These are phyloP conservation scores for Sipunculus nudus DNA, from an alignment of 2,888 invertebrate genomes.

Conservation along the genomic window DNA sequence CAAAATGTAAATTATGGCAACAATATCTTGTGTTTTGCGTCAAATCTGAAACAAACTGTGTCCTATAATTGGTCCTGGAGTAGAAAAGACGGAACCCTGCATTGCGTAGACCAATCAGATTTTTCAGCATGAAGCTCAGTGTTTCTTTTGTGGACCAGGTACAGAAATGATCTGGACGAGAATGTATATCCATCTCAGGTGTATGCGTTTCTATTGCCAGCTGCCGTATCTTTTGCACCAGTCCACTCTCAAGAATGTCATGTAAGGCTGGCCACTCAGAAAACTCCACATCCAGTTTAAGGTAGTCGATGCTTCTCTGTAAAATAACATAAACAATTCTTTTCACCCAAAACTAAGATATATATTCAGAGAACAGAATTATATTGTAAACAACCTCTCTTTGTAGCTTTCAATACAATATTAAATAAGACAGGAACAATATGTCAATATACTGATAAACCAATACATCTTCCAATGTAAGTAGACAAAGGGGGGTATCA, in stretches of 20 bases:
- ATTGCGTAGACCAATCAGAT: slow-evolving; percentile 24
- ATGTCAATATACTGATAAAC: too few species aligned
- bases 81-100: slow-evolving; percentile 36
- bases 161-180: slow-evolving; percentile 29
- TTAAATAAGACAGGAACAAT: too few species aligned
- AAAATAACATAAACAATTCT: slow-evolving; percentile 14
- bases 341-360: background rate
- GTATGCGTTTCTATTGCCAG: slow-evolving; percentile 41
- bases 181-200: slow-evolving; percentile 42
- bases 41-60: slow-evolving; percentile 31
- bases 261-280: slow-evolving; percentile 60
- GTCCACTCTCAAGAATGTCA: slow-evolving; percentile 33
- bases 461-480: too few species aligned
- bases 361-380: too few species aligned
- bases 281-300: slow-evolving; percentile 66
- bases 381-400: too few species aligned
- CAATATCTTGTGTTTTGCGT: slow-evolving; percentile 35
- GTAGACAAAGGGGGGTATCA: too few species aligned
- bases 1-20: slow-evolving; percentile 42
- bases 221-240: slow-evolving; percentile 32
- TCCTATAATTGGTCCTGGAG: slow-evolving; percentile 40
- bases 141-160: slow-evolving; percentile 36
- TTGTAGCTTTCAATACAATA: too few species aligned
- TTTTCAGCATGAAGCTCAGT: slow-evolving; percentile 36
- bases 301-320: slow-evolving; percentile 60